Evolutionary conservation across 1,140 invertebrate species (phyloP).

Genomic region (Conus betulinus): DNA sequence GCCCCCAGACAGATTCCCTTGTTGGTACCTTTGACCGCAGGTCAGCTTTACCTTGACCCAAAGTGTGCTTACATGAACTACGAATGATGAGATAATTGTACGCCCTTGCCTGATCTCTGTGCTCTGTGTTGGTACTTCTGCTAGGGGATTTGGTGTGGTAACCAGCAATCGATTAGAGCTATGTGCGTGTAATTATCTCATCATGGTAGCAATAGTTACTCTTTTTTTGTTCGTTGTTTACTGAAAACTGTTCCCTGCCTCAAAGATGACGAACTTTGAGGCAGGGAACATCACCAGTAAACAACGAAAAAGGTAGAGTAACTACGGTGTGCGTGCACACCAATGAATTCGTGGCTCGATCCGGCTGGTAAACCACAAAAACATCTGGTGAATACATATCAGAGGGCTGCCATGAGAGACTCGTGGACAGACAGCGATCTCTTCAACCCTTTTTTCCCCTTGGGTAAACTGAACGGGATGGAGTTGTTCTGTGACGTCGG

Average conservation of each 20-base stretch:
- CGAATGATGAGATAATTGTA: not conserved
- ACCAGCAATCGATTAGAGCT: not conserved
- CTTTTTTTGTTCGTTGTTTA: not conserved
- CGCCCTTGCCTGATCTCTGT: not conserved
- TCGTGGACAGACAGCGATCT: not conserved
- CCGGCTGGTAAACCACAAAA: not conserved
- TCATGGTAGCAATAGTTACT: not conserved
- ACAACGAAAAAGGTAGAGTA: no score
- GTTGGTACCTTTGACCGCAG: not conserved
- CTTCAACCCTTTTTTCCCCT: not conserved
- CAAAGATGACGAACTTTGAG: no score
- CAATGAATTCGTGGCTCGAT: no score
- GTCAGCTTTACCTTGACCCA: not conserved
- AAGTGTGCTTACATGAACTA: not conserved
- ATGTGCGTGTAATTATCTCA: no score
- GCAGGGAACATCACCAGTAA: no score
- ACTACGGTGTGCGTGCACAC: no score
- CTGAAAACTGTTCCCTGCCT: no score
- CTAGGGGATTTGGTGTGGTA: not conserved
- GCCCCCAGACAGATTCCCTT: not conserved
- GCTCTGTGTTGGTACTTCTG: no score
- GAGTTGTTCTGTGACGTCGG: no score
- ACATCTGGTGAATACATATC: not conserved
- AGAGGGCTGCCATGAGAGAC: not conserved
- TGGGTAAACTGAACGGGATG: not conserved